Base-by-base conservation (phyloP, 2,888 invertebrate genomes). In the Megamerina dolium region DNA sequence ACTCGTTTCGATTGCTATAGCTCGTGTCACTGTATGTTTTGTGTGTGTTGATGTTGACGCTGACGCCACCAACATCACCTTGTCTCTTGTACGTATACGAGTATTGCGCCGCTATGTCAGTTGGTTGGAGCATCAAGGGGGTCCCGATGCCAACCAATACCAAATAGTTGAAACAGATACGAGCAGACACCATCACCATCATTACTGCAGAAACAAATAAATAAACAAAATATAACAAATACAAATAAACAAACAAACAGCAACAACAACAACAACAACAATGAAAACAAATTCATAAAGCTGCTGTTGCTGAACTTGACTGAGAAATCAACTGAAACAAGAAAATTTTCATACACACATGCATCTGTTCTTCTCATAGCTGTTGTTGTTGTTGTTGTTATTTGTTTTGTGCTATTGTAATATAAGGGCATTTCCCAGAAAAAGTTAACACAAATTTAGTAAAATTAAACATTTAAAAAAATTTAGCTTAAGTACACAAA, bases 301-400 rank as follows among this genome's bases (percentile, higher is more conserved):
- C 63, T 62, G 59, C 58, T 57, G 49, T 49, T 60, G 61, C 59
- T 65, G 65, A 65, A 65, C 64, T 65, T 64, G 63, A 64, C 60
- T 63, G 60, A 55, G 60, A 61, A 63, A 61, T 56, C 53, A 52
- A 52, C 50, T 41, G 49, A 49, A 50, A 16, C 16, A 32, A 20
- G 14, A 35, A 45, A 37, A n/a, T 21, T 3, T 13, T 16, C 17
- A 30, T 23, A n/a, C 30, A 19, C 18, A 35, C 21, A 13, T n/a
- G 14, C 10, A 34, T n/a, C 14, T 14, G 6, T 23, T 23, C 10
- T 23, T 23, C 8, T 23, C 10, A 10, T 23, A 8, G 23, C 23
- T 23, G 23, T 23, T 23, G 23, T 23, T 8, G 23, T 23, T 23
- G 13, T 13, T 20, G 26, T 41, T 16, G 20, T 20, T 12, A 26